Evolutionary conservation across 2,797 vertebrate species (phyloP), one percentile per base, ranked within the genome.

Genomic region (Melanotaenia pygmaea): DNA sequence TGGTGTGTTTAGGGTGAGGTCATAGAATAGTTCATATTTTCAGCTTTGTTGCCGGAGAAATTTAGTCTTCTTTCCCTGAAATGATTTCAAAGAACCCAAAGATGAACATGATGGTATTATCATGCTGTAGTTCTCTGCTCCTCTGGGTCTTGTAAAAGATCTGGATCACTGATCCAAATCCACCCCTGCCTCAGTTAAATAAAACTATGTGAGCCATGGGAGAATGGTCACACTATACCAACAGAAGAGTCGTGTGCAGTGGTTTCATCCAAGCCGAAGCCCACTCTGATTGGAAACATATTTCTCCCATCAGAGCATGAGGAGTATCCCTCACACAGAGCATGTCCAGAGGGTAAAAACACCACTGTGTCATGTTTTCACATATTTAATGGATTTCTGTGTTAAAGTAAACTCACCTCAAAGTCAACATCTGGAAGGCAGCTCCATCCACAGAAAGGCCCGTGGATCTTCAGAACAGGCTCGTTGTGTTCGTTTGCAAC

Each of bases 371-470:
- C 59, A 0, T 59, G 82, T 68, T 82, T 88, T 77, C 61, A 75
- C 74, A 74, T 74, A 77, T 86, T 68, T 59, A 72, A 72, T 38
- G 47, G 71, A 50, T 76, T 62, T 70, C 59, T 69, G 32, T 73
- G 83, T 86, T 85, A 72, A 59, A 82, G 67, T 35, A 67, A 81
- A 82, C 86, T 32, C 91, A 98, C 98, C 96, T 98, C 95, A 92
- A 98, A 99, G 86, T 98, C 86, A 61, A 98, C 84, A 63, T 99
- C 97, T 30, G 94, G 93, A 26, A 95, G 95, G 89, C 97, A 99
- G 88, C 92, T 95, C 78, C 96, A 98, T 56, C 94, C 92, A 35
- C 96, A 70, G 82, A 96, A 98, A 0, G 98, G 98, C 7, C 98
- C 97, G 2, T 64, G 54, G 64, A 99, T 93, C 88, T 94, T 95